These are phyloP conservation scores for Trichonephila clavata DNA, from an alignment of 1,140 invertebrate species.

Conservation along the genomic window DNA sequence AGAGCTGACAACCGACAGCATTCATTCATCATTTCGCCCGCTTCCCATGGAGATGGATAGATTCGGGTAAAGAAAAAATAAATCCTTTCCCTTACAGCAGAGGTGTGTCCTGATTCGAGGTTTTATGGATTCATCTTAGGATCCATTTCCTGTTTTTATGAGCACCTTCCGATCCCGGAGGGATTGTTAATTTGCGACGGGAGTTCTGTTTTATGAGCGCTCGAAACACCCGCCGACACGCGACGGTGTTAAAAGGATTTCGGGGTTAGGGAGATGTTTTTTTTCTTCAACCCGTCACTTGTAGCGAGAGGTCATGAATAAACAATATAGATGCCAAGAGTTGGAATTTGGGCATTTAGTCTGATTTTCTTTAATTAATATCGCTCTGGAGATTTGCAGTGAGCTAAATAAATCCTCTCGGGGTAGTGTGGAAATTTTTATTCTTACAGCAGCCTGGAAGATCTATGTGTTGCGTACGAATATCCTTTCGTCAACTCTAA, in stretches of 20 bases:
- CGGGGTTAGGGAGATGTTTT: neutral
- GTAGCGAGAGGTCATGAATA: too few species aligned
- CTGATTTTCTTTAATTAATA: too few species aligned
- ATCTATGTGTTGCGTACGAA: too few species aligned
- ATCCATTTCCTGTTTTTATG: neutral
- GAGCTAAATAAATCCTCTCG: too few species aligned
- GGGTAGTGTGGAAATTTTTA: too few species aligned
- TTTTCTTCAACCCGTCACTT: too few species aligned
- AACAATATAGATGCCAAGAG: too few species aligned
- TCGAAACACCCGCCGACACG: neutral
- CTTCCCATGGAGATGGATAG: constrained; percentile 15
- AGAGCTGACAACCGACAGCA: constrained; percentile 9
- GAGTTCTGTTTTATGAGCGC: neutral
- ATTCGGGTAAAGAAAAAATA: neutral
- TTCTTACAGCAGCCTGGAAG: too few species aligned
- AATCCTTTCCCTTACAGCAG: neutral
- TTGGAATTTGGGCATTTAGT: too few species aligned
- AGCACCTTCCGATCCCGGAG: neutral
- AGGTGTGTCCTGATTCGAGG: neutral
- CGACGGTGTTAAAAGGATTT: neutral
- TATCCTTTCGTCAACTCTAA: too few species aligned
- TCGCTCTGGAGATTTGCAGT: too few species aligned
- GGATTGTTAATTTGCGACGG: constrained; percentile 3
- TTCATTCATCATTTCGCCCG: neutral
- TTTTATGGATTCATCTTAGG: neutral